Percentiles rank a stretch among this genome's conserved stretches.
Conservation (phyloP, 2,797 vertebrate species). For the Oryzias dopingdopingensis region DNA sequence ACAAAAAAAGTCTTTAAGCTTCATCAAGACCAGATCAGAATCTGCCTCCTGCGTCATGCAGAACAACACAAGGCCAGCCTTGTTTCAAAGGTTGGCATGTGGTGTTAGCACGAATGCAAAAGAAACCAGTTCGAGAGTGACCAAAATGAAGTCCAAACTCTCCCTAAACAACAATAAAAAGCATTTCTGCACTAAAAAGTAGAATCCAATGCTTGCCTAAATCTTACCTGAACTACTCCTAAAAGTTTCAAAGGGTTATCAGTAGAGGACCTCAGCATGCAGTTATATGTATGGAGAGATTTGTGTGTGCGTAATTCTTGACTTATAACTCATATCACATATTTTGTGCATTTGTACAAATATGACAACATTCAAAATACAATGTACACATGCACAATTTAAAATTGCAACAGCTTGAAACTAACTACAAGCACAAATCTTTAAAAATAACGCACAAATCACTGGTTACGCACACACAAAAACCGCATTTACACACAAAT, state of each 20-base stretch:
- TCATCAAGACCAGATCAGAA: slow-evolving; percentile 31
- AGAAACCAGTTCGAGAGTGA: not conserved
- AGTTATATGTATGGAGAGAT: no score
- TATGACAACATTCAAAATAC: no score
- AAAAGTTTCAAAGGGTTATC: not conserved
- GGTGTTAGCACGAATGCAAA: slow-evolving; percentile 1
- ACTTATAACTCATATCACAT: no score
- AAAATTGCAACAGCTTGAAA: no score
- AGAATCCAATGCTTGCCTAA: not conserved
- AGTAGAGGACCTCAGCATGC: no score
- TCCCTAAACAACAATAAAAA: slow-evolving; percentile 16
- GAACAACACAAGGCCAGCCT: slow-evolving; percentile 52
- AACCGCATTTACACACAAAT: no score
- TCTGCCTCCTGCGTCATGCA: slow-evolving; percentile 34
- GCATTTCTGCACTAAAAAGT: slow-evolving; percentile 21
- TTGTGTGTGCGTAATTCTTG: no score
- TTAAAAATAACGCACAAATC: no score
- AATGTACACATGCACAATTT: no score
- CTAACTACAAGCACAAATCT: no score
- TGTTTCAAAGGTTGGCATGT: slow-evolving; percentile 23
- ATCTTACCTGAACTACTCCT: not conserved
- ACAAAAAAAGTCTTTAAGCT: slow-evolving; percentile 32
- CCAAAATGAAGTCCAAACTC: slow-evolving; percentile 13
- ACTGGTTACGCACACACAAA: no score
- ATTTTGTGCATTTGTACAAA: no score